Percentiles rank a stretch among this genome's conserved stretches.
phyloP scores from a whole-genome alignment of 35 echinoderm and acorn worm genomes.

The Apostichopus californicus region DNA sequence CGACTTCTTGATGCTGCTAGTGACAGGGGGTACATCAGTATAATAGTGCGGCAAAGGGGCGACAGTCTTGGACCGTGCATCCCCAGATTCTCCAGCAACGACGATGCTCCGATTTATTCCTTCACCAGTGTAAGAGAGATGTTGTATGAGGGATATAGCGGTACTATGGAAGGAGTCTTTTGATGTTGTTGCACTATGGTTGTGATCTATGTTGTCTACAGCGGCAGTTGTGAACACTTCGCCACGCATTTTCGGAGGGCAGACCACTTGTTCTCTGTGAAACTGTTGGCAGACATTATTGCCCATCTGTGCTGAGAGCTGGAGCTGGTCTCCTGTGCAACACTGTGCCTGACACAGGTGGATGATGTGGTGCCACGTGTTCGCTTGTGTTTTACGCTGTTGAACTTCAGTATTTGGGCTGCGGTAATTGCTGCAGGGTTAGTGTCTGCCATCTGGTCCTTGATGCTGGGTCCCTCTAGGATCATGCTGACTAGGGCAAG shows the following conservation, averaged over 20 bases:
- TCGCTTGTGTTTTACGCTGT: slow-evolving; percentile 46
- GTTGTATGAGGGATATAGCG: background rate
- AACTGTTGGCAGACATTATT: slow-evolving; percentile 70
- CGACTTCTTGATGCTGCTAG: background rate
- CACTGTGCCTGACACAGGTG: slow-evolving; percentile 31
- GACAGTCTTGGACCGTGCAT: background rate
- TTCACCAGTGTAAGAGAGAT: background rate
- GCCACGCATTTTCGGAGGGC: slow-evolving; percentile 59
- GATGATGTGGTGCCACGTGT: background rate
- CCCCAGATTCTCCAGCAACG: background rate
- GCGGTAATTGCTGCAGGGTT: slow-evolving; percentile 4
- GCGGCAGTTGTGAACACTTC: slow-evolving; percentile 39
- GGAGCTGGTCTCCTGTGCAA: slow-evolving; percentile 26
- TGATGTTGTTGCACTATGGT: slow-evolving; percentile 57
- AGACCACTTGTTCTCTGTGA: slow-evolving; percentile 66
- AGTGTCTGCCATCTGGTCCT: slow-evolving; percentile 35
- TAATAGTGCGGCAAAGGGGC: background rate
- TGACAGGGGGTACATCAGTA: background rate
- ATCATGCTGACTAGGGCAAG: slow-evolving; percentile 70
- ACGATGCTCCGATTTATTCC: background rate
- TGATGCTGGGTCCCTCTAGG: slow-evolving; percentile 62
- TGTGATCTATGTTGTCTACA: slow-evolving; percentile 67
- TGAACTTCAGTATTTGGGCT: slow-evolving; percentile 57
- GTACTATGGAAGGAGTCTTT: slow-evolving; percentile 71
- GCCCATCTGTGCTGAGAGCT: slow-evolving; percentile 61